Percentiles rank a stretch among this genome's conserved stretches.
Evolutionary conservation across 2,797 vertebrate genomes (phyloP).

Genomic region (Hapalemur alaotrensis): DNA sequence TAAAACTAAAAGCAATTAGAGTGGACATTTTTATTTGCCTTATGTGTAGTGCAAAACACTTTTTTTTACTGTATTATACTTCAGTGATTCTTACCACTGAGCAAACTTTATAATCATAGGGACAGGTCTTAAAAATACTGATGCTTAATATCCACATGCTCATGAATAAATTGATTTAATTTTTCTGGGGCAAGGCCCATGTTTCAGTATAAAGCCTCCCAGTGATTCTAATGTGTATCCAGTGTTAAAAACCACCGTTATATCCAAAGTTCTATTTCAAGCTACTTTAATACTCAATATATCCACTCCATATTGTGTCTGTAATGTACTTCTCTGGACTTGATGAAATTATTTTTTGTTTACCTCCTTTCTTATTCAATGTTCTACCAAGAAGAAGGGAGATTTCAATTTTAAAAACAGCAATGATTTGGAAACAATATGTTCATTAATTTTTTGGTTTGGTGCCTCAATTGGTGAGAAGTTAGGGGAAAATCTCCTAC

Average conservation of each 20-base stretch:
- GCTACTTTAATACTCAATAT: neutral
- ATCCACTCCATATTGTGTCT: neutral
- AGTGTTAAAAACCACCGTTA: neutral
- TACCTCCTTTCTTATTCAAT: neutral
- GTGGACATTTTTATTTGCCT: neutral
- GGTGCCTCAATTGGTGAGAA: neutral
- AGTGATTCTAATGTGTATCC: neutral
- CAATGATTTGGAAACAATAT: neutral
- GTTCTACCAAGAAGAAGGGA: neutral
- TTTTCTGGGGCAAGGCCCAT: neutral
- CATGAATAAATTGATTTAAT: neutral
- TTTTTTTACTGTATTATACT: neutral
- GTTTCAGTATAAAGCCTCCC: neutral
- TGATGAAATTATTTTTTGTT: neutral
- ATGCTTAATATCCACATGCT: neutral
- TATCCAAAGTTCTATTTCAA: neutral
- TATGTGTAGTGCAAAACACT: neutral
- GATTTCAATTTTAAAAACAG: neutral
- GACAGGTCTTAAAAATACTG: neutral
- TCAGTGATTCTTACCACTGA: neutral
- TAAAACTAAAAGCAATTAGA: neutral
- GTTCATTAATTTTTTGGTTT: neutral
- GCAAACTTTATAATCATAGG: neutral
- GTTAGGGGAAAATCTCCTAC: accelerated
- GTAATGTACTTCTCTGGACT: neutral